Evolutionary conservation across 2,888 invertebrate species (phyloP), one percentile per base, ranked within the genome.

Genomic region (Torymus auratus): DNA sequence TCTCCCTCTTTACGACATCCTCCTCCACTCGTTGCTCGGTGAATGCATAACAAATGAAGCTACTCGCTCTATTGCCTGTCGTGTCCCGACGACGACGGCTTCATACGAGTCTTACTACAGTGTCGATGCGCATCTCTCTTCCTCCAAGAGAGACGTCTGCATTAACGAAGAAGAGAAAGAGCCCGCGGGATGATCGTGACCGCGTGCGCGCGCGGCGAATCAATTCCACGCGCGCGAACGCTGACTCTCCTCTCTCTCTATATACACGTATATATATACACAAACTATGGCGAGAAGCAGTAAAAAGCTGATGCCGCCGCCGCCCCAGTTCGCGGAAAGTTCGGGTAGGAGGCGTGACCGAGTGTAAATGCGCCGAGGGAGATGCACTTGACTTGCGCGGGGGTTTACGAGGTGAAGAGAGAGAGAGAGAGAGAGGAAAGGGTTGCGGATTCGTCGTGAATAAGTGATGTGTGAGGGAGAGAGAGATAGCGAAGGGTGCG

Each of bases 161-260:
- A 67, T 67, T 53, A 65, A 53, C 53, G 79, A 56, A 64, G 5
- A n/a, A 14, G 62, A 73, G 72, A 58, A n/a, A 13, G 14, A 60
- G 62, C 53, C 10, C 62, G 53, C 72, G 53, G 68, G 53, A 73
- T 55, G 67, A 73, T 73, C 68, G 68, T 74, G 67, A 69, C 7
- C 58, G 28, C 56, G 58, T 82, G 81, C 78, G 83, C 56, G 58
- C 82, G 81, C 78, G 83, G 84, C 84, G 84, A 86, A 87, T 88
- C 84, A 87, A 87, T 87, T 88, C 87, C 84, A 85, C 84, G 86
- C 86, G 83, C 41, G 41, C 41, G 41, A 5, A 7, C 28, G 3
- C 28, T 41, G 41, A 41, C 41, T 41, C 41, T 20, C 41, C 7
- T 7, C 7, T 28, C 4, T 4, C 28, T 41, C 5, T 41, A 7